Conservation (phyloP, 2,113 vertebrate species). For the Colaptes auratus region DNA sequence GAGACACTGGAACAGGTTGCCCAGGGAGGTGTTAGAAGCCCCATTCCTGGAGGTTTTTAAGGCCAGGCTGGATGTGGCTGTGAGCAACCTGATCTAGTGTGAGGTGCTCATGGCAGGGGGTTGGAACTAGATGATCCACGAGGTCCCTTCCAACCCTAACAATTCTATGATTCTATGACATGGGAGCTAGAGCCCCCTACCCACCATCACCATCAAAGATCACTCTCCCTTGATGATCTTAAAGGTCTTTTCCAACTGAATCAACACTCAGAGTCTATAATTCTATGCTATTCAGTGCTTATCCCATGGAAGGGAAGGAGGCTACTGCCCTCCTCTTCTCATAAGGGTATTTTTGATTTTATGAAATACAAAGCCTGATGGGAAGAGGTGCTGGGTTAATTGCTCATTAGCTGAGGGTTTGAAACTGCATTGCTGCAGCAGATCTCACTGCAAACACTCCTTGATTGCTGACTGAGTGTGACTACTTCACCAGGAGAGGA, state of each 20-base stretch:
- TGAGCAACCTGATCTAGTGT: too few species aligned
- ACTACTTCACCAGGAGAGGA: neutral
- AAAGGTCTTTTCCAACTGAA: too few species aligned
- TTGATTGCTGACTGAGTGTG: neutral
- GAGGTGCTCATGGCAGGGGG: too few species aligned
- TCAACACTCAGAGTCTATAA: too few species aligned
- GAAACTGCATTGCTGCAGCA: neutral
- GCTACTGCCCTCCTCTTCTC: neutral
- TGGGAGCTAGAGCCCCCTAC: neutral
- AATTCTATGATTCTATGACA: too few species aligned
- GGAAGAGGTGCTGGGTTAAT: neutral
- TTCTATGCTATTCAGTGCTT: neutral
- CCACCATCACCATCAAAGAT: neutral
- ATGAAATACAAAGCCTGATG: neutral
- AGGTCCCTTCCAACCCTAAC: too few species aligned
- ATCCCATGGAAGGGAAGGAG: rapidly evolving
- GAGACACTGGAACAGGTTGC: too few species aligned
- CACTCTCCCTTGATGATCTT: neutral
- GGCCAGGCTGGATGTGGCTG: too few species aligned
- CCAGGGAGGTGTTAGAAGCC: too few species aligned
- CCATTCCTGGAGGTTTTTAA: too few species aligned
- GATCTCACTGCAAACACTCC: neutral
- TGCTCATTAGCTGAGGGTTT: neutral
- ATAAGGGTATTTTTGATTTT: neutral
- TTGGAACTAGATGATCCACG: too few species aligned